Base-by-base conservation (phyloP, 2,797 vertebrate genomes). In the Eulemur mongoz region DNA sequence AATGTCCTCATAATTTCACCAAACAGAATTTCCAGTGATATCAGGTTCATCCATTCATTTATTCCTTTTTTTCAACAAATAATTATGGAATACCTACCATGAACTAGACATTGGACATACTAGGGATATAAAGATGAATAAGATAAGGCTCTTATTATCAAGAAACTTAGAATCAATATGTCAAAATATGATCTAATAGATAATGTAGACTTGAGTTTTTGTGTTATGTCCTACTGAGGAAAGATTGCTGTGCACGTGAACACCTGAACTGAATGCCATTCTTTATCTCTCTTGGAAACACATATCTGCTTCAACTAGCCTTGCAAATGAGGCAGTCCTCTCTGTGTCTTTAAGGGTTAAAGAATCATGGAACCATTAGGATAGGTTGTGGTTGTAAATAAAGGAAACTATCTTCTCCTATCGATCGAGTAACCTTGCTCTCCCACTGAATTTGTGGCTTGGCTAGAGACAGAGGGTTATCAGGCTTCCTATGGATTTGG, bases 121-220 rank as follows among this genome's bases (percentile, higher is more conserved):
- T 78, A 54, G 79, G 72, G n/a, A 85, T 75, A 48, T 82, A 79
- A 92, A 75, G n/a, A 78, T n/a, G 17, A 81, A 22, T 94, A n/a
- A 83, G 45, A 25, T 40, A 30, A 80, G n/a, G 25, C 35, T 43
- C 15, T 94, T 27, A 15, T 45, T 91, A 69, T 52, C 8, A 81
- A 84, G 35, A 6, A 94, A 84, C 32, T 65, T 87, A n/a, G 45
- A 83, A 54, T 86, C n/a, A 75, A 76, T 20, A 94, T 93, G 81
- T 91, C 61, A 78, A 52, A n/a, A 50, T 67, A 50, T 9, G 30
- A 85, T 72, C 9, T 35, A 80, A 32, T 48, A 35, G 35, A 82
- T 67, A 32, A 17, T 22, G 12, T 13, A 43, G 7, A 32, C 18
- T 87, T 89, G 20, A 5, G 6, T 90, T 90, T 89, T 17, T 88